These are phyloP conservation scores for Gadus chalcogrammus DNA, from an alignment of 2,113 vertebrate species.

Conservation along the genomic window DNA sequence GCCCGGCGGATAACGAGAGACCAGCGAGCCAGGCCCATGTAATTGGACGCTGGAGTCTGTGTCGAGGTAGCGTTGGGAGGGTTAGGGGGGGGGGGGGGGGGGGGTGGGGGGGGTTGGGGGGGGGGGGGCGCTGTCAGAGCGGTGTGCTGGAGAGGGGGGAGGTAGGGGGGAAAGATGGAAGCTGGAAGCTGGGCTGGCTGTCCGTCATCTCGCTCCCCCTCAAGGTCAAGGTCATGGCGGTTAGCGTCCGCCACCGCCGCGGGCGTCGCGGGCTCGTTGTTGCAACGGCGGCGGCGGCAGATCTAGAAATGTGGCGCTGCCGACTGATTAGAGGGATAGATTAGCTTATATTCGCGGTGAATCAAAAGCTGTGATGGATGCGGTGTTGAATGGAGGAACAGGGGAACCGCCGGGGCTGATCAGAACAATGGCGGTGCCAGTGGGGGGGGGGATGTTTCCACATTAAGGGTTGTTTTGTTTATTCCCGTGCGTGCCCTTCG, in stretches of 20 bases:
- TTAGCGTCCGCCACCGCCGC: not conserved
- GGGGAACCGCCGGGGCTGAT: conserved; percentile 1
- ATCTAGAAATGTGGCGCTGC: conserved; percentile 9
- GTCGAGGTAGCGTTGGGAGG: no score
- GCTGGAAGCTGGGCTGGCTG: not conserved
- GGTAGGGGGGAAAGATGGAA: no score
- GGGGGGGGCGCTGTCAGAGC: no score
- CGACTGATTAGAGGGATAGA: conserved; percentile 17
- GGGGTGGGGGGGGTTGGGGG: no score
- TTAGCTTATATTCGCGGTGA: conserved; percentile 56
- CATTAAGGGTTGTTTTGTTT: conserved; percentile 9
- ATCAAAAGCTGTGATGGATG: conserved; percentile 49
- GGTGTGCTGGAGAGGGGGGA: no score
- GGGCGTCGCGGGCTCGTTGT: conserved; percentile 20
- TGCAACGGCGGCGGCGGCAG: conserved; percentile 35
- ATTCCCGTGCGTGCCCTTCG: conserved; percentile 9
- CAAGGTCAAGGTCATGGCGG: not conserved
- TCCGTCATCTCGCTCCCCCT: not conserved
- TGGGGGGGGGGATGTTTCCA: not conserved
- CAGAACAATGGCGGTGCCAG: not conserved
- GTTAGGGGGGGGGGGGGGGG: no score
- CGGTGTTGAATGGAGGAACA: conserved; percentile 15
- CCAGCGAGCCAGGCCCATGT: no score
- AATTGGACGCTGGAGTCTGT: no score
- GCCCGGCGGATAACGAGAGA: no score